These are phyloP conservation scores for Zeus faber DNA, from an alignment of 2,113 vertebrate genomes.

Conservation along the genomic window DNA sequence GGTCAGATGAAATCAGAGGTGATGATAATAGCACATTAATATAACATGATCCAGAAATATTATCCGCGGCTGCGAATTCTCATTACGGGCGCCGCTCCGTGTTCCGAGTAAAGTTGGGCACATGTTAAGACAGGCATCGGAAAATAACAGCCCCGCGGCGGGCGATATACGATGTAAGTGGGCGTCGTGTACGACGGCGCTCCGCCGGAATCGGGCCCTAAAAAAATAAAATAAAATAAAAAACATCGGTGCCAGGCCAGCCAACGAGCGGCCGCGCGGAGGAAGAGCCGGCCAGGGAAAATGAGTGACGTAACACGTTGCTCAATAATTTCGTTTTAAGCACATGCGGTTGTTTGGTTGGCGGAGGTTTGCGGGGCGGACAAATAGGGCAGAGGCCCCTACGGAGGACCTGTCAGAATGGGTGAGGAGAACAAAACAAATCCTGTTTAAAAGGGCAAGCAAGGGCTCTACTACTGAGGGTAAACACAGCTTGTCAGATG, in stretches of 20 bases:
- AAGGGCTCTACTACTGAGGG: slow-evolving; percentile 59
- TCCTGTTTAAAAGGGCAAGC: slow-evolving; percentile 65
- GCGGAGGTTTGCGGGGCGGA: slow-evolving; percentile 65
- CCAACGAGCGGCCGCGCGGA: no score
- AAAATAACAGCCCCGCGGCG: no score
- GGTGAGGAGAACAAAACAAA: slow-evolving; percentile 66
- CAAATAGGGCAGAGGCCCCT: slow-evolving; percentile 65
- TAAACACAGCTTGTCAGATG: slow-evolving; percentile 54
- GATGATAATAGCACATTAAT: slow-evolving; percentile 68
- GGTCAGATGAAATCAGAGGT: slow-evolving; percentile 71
- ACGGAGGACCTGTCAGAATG: slow-evolving; percentile 67
- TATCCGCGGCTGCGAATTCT: slow-evolving; percentile 45
- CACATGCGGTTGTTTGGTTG: slow-evolving; percentile 65
- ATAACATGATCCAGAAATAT: slow-evolving; percentile 64
- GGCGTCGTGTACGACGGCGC: slow-evolving; percentile 52
- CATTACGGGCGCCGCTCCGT: slow-evolving; percentile 46
- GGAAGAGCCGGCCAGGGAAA: no score
- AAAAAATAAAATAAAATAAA: slow-evolving; percentile 53
- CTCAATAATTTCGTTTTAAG: slow-evolving; percentile 59
- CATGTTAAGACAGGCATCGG: slow-evolving; percentile 55
- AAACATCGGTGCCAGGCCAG: no score
- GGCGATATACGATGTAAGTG: no score
- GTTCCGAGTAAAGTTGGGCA: slow-evolving; percentile 51
- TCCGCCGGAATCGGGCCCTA: slow-evolving; percentile 47
- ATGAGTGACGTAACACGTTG: no score